These are phyloP conservation scores for Seriola dumerili DNA, from an alignment of 2,113 vertebrate species.

Conservation along the genomic window DNA sequence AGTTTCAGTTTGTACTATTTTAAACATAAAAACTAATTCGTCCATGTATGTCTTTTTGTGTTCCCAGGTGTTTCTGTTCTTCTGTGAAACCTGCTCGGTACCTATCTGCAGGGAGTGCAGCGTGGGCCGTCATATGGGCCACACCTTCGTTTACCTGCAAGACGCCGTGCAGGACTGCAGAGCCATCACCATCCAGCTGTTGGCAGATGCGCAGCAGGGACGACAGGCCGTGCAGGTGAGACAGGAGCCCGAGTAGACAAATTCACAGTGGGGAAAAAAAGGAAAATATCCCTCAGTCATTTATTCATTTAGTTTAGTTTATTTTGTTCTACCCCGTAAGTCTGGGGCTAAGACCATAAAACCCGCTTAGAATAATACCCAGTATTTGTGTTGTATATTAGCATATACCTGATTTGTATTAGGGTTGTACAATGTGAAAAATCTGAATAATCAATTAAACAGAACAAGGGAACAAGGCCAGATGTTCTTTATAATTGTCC, in stretches of 20 bases:
- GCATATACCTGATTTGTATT: no score
- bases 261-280: background rate
- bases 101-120: constrained; percentile 98
- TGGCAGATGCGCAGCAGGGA: constrained; percentile 96
- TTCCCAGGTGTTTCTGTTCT: constrained; percentile 93
- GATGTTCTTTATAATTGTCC: background rate
- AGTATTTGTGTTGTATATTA: background rate
- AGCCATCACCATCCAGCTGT: constrained; percentile 95
- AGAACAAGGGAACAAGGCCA: background rate
- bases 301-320: background rate
- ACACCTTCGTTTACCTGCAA: constrained; percentile 97
- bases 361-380: background rate
- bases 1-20: background rate
- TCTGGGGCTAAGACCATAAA: background rate
- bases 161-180: constrained; percentile 96
- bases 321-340: background rate
- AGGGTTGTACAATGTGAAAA: background rate
- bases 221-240: constrained; percentile 96
- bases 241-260: background rate
- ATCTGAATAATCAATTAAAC: background rate
- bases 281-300: background rate
- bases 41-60: background rate
- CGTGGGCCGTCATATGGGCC: constrained; percentile 92
- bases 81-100: constrained; percentile 96
- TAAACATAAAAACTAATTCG: background rate